A percentile compares a stretch with the other conserved stretches of the same genome.
Evolutionary conservation across 2,797 vertebrate species (phyloP).

Genomic region (Acestrorhynchus altus): DNA sequence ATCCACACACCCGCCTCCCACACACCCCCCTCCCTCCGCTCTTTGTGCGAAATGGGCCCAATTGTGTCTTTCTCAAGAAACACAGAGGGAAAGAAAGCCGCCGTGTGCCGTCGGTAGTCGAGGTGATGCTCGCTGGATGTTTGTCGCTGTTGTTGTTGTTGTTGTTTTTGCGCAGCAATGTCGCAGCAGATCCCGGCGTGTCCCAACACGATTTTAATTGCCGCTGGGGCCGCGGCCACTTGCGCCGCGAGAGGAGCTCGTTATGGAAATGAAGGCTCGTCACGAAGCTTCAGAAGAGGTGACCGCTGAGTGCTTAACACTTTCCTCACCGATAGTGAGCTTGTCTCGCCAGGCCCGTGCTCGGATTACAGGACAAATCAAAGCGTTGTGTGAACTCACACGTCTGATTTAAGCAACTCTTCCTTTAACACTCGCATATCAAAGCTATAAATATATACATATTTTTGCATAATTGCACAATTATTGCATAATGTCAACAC

Average conservation of each 20-base stretch:
- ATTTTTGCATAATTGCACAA: too few relatives aligned
- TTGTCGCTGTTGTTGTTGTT: constrained; percentile 54
- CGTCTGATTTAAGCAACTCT: not conserved
- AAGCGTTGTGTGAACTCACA: not conserved
- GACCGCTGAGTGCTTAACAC: constrained; percentile 61
- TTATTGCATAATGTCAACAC: too few relatives aligned
- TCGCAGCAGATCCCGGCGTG: constrained; percentile 72
- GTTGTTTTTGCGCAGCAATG: constrained; percentile 73
- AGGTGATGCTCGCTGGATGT: constrained; percentile 66
- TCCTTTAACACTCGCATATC: not conserved
- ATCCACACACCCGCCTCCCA: not conserved
- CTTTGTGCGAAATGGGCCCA: constrained; percentile 16
- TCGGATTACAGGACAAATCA: not conserved
- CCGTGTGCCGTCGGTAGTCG: constrained; percentile 63
- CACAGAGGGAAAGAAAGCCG: not conserved
- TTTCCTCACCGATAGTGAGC: constrained; percentile 35
- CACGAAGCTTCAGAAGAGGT: constrained; percentile 61
- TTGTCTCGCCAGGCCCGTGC: not conserved
- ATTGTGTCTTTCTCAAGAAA: constrained; percentile 12
- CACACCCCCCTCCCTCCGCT: constrained; percentile 4
- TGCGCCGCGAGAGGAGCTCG: constrained; percentile 75
- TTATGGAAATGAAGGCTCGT: constrained; percentile 78
- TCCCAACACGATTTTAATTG: constrained; percentile 84
- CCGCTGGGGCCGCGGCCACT: constrained; percentile 77
- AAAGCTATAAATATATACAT: not conserved